These are phyloP conservation scores for Drosophila ficusphila DNA, from an alignment of 1,140 invertebrate genomes.

Conservation along the genomic window DNA sequence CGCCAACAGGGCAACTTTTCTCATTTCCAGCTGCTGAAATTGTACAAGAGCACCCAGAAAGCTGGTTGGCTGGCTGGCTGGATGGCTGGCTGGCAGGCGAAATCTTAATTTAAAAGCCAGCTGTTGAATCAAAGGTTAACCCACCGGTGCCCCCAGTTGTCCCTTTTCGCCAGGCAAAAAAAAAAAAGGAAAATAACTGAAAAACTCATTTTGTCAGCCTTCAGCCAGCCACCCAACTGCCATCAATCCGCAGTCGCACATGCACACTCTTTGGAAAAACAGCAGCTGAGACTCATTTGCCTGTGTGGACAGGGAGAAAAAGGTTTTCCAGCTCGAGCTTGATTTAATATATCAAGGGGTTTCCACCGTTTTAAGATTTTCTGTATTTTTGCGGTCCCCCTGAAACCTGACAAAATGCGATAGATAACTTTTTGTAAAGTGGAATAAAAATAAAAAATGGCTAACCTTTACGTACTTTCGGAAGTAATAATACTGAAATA, in stretches of 20 bases:
- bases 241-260: conserved; percentile 39
- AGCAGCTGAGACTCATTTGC: conserved; percentile 35
- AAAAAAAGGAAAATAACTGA: conserved; percentile 48
- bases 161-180: conserved; percentile 8
- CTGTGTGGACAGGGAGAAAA: conserved; percentile 9
- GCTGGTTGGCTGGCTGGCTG: no score
- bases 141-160: conserved; percentile 48
- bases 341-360: no score
- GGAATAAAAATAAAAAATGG: no score
- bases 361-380: no score
- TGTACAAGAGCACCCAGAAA: conserved; percentile 25
- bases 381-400: no score
- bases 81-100: conserved; percentile 17
- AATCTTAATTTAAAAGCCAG: conserved; percentile 82
- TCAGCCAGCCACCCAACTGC: conserved; percentile 35
- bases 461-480: no score
- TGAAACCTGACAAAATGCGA: no score
- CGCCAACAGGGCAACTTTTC: conserved; percentile 48
- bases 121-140: conserved; percentile 83
- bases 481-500: no score
- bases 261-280: background rate
- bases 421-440: no score
- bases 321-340: background rate
- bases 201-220: conserved; percentile 78
- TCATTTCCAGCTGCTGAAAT: conserved; percentile 54